Evolutionary conservation across 1,140 invertebrate genomes (phyloP).

Genomic region (Venturia canescens): DNA sequence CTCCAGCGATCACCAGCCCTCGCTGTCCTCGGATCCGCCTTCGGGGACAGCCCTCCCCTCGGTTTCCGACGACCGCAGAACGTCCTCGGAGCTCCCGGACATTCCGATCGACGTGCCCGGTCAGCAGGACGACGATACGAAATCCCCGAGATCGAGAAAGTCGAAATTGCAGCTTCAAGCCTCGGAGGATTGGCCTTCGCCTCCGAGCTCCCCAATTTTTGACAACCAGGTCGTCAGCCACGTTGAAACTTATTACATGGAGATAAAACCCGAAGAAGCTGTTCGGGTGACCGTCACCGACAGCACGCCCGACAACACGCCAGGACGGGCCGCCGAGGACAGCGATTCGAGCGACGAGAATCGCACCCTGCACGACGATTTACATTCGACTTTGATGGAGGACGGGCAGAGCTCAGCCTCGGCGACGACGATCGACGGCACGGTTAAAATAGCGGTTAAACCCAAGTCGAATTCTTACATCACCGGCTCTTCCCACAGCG

Average conservation of each 20-base stretch:
- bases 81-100: conserved; percentile 88
- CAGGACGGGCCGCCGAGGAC: conserved; percentile 62
- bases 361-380: conserved; percentile 73
- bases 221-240: conserved; percentile 84
- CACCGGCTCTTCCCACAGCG: conserved; percentile 84
- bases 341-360: conserved; percentile 79
- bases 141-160: conserved; percentile 74
- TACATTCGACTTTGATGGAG: conserved; percentile 71
- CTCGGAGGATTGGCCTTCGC: conserved; percentile 87
- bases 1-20: conserved; percentile 90
- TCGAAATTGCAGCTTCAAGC: conserved; percentile 76
- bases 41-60: conserved; percentile 73
- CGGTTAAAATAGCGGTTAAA: conserved; percentile 85
- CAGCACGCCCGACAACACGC: conserved; percentile 74
- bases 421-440: conserved; percentile 84
- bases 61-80: conserved; percentile 86
- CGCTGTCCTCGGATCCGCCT: conserved; percentile 88
- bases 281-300: conserved; percentile 83
- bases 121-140: conserved; percentile 73
- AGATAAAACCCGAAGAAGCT: conserved; percentile 83
- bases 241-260: conserved; percentile 90
- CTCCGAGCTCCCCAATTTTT: conserved; percentile 83
- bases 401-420: conserved; percentile 74
- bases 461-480: conserved; percentile 85
- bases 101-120: conserved; percentile 83